Base-by-base conservation (phyloP, 2,113 vertebrate genomes). In the Macrotus californicus region DNA sequence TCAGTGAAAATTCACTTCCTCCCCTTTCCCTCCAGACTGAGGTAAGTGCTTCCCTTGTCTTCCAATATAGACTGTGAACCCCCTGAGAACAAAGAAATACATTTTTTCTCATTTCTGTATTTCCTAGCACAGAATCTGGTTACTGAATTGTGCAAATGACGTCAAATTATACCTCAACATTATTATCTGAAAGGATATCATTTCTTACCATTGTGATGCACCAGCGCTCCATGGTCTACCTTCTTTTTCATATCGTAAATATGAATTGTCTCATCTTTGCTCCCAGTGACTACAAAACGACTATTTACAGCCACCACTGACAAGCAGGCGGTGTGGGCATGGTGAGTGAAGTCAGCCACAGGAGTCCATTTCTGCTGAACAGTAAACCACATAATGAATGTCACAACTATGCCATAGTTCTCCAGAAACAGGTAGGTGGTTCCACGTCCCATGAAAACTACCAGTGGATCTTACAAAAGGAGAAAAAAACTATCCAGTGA, bases 231-330 rank as follows among this genome's bases (percentile, higher is more conserved):
- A 2, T 99, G 99, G 85, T 99, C 99, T 7, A 89, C 93, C 81
- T 98, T 99, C 96, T 99, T 99, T 97, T 98, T 99, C 99, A 99
- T 99, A 90, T 99, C 98, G 92, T 99, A 99, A 76, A 99, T 98
- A 87, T 99, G 99, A n/a, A 99, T 99, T 1, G 99, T 99, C 98
- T 99, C 99, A 98, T 99, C 99, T 98, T 98, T 99, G 98, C 99
- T 99, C 34, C 99, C 99, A 2, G 99, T 99, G 36, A 99, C 99
- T 0, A 99, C 98, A 3, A 99, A 99, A 95, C 98, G 99, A 95
- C 99, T 98, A 54, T 98, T 99, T 70, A 99, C 98, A 1, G 99
- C 99, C 70, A 99, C 98, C 0, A 98, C 98, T 0, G 99, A 99
- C 91, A 99, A 93, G 0, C 99, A 99, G 26, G 99, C 99, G 1